Evolutionary conservation across 2,888 invertebrate genomes (phyloP).

Genomic region (Aquatica leii): DNA sequence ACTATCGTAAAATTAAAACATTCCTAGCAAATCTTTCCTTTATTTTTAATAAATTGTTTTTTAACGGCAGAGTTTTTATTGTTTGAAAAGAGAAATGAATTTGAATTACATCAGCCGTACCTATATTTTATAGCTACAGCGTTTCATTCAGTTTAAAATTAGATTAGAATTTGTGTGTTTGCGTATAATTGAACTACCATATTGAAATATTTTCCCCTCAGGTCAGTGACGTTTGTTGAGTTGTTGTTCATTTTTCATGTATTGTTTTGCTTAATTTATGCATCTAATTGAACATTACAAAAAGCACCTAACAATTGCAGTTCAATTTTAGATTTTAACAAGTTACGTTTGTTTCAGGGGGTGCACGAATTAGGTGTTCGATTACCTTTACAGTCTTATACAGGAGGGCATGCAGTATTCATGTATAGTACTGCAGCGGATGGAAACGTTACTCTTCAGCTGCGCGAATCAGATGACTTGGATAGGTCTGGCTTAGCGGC

Average conservation of each 20-base stretch:
- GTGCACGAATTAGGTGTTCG: slow-evolving; percentile 62
- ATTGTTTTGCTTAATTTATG: slow-evolving; percentile 23
- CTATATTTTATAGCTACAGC: no score
- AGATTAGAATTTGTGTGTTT: slow-evolving; percentile 35
- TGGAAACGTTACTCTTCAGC: slow-evolving; percentile 70
- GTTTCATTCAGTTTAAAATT: slow-evolving; percentile 35
- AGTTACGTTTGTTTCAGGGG: slow-evolving; percentile 50
- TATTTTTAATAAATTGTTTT: no score
- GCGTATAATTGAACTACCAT: slow-evolving; percentile 35
- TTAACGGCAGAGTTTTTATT: no score
- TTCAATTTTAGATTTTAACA: background rate
- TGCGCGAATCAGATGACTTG: slow-evolving; percentile 67
- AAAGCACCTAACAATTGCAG: no score
- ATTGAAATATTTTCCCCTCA: slow-evolving; percentile 33
- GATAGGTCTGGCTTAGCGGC: slow-evolving; percentile 61
- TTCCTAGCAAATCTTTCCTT: no score
- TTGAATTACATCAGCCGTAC: no score
- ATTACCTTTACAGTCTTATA: slow-evolving; percentile 64
- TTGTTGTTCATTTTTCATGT: slow-evolving; percentile 31
- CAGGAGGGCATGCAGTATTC: slow-evolving; percentile 70
- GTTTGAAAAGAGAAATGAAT: no score
- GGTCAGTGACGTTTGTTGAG: slow-evolving; percentile 30
- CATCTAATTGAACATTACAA: slow-evolving; percentile 28
- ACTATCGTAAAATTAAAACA: background rate
- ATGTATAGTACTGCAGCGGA: slow-evolving; percentile 75